Conservation (phyloP, 2,888 invertebrate genomes). For the Auanema sp. region DNA sequence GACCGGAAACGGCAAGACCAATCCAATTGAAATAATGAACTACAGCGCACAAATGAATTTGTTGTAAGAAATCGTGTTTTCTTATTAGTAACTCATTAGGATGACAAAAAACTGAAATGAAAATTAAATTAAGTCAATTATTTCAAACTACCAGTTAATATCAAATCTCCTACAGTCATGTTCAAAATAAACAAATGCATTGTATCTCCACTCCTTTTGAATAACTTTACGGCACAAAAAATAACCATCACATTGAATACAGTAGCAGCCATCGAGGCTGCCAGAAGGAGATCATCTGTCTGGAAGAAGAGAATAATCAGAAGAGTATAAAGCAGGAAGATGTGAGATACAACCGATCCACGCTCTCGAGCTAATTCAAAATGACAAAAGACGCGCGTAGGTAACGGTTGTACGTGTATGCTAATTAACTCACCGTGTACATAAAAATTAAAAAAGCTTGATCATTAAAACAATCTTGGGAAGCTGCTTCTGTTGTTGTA, state of each 20-base stretch:
- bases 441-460: slow-evolving; percentile 52
- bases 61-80: slow-evolving; percentile 60
- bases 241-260: slow-evolving; percentile 63
- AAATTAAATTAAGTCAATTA: neutral
- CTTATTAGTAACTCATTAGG: slow-evolving; percentile 62
- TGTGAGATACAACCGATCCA: slow-evolving; percentile 4
- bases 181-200: slow-evolving; percentile 64
- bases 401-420: neutral
- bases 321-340: neutral
- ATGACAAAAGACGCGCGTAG: slow-evolving; percentile 1
- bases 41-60: slow-evolving; percentile 55
- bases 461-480: slow-evolving; percentile 48
- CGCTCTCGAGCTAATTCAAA: neutral
- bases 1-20: slow-evolving; percentile 61
- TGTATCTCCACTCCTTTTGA: slow-evolving; percentile 59
- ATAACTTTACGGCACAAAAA: slow-evolving; percentile 61
- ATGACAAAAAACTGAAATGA: slow-evolving; percentile 59
- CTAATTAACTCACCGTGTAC: slow-evolving; percentile 43
- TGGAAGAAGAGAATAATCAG: slow-evolving; percentile 19
- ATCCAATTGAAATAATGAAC: slow-evolving; percentile 63
- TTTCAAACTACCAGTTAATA: slow-evolving; percentile 52
- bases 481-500: slow-evolving; percentile 8
- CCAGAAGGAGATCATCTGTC: slow-evolving; percentile 61
- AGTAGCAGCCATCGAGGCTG: slow-evolving; percentile 61
- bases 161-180: slow-evolving; percentile 61